Base-by-base conservation (phyloP, 2,888 invertebrate species). In the Diaperis boleti region DNA sequence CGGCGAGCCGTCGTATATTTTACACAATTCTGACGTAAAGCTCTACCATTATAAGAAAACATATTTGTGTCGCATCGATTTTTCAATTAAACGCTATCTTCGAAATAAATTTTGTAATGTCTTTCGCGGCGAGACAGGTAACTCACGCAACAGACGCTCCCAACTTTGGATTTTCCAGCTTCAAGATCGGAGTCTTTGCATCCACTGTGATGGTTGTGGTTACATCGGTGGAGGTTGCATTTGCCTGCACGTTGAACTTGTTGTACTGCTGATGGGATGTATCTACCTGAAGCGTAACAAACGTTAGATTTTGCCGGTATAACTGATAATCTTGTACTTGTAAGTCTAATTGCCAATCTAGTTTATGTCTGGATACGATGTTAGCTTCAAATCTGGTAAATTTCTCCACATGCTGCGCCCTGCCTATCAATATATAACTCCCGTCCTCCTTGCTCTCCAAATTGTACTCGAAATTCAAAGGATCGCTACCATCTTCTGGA, bases 261-360 rank as follows among this genome's bases (percentile, higher is more conserved):
- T 76, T 76, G 62, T 77, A 78, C 33, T 67, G 60, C 35, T 70
- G 67, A 63, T 79, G 75, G 8, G 79, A 78, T 17, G 82, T 81
- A 59, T 77, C 71, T 31, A 79, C 70, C 81, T 82, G 62, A 22
- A 59, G 62, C 37, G 50, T 29, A 33, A 31, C 26, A 52, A 33
- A 50, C 20, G 47, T 62, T 50, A 50, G 17, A 64, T 52, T 26
- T 59, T 45, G 35, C 5, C 10, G 11, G 26, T 54, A 14, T 39
- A 45, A 50, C 33, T 44, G 41, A 49, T 49, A 31, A 26, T 42
- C 31, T 60, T 66, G 59, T 76, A 82, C 82, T 73, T 79, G 70
- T 54, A 79, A 67, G 69, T 78, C 79, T 63, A 84, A 78, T 66
- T 84, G 81, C 82, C 83, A 83, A 64, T 83, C 81, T 13, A 80